phyloP scores from a whole-genome alignment of 2,113 vertebrate species.

The Hydrochoerus hydrochaeris region DNA sequence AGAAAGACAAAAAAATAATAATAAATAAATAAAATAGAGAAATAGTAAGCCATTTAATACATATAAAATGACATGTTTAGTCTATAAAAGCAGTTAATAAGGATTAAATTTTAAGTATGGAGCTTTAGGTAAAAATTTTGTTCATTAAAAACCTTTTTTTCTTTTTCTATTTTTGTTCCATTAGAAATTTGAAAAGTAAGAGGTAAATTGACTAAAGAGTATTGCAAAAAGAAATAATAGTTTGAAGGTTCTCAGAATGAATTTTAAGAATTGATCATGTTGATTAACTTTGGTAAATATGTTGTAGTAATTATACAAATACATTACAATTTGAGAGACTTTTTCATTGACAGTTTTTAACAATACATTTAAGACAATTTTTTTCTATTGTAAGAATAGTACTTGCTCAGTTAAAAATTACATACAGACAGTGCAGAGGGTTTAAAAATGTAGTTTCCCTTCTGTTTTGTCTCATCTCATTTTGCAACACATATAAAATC shows the following conservation, averaged over 20 bases:
- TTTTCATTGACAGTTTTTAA: conserved; percentile 34
- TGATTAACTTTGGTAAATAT: conserved; percentile 37
- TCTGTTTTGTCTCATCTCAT: neutral
- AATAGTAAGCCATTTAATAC: neutral
- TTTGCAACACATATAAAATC: neutral
- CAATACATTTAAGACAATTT: neutral
- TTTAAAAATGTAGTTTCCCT: neutral
- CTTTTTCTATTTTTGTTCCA: neutral
- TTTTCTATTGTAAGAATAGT: conserved; percentile 28
- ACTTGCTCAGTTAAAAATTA: conserved; percentile 9
- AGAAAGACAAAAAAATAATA: no score
- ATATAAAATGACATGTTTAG: neutral
- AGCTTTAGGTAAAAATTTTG: conserved; percentile 23
- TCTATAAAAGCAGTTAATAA: conserved; percentile 26
- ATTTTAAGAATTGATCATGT: neutral
- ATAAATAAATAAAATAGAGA: no score
- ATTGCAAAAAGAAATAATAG: neutral
- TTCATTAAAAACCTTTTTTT: neutral
- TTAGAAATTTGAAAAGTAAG: neutral
- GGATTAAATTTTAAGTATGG: conserved; percentile 21
- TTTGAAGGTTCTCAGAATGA: conserved; percentile 5
- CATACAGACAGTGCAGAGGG: no score
- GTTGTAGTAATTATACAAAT: conserved; percentile 36
- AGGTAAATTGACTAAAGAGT: neutral
- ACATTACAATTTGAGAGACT: neutral